Evolutionary conservation across 2,888 invertebrate genomes (phyloP).

Genomic region (Cactoblastis cactorum): DNA sequence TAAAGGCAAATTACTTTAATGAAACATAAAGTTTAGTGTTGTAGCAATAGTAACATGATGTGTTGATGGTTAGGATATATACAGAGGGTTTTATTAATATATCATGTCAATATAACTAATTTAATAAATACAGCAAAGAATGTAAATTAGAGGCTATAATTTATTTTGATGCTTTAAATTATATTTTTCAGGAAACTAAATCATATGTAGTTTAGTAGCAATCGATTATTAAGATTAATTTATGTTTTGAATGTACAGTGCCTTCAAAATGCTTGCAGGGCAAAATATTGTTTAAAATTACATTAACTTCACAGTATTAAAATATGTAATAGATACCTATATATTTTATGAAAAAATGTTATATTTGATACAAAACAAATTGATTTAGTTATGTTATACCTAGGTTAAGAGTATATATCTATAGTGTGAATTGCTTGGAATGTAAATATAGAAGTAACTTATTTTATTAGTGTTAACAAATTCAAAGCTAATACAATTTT

Average conservation of each 20-base stretch:
- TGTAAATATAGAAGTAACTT: background rate
- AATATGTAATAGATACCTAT: constrained; percentile 15
- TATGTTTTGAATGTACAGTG: constrained; percentile 34
- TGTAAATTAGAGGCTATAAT: constrained; percentile 26
- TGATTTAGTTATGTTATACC: constrained; percentile 8
- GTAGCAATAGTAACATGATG: too few relatives aligned
- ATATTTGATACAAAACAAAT: constrained; percentile 47
- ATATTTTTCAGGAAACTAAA: too few relatives aligned
- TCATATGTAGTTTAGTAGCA: too few relatives aligned
- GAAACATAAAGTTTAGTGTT: too few relatives aligned
- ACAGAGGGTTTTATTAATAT: too few relatives aligned
- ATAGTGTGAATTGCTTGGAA: background rate
- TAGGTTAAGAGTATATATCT: background rate
- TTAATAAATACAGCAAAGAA: too few relatives aligned
- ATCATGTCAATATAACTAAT: too few relatives aligned
- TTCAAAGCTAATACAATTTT: too few relatives aligned
- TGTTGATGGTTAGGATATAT: too few relatives aligned
- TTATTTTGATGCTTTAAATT: background rate
- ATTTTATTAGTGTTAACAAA: background rate
- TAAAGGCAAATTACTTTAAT: too few relatives aligned
- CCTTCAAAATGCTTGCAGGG: constrained; percentile 36
- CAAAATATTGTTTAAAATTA: constrained; percentile 28
- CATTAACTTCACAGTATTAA: constrained; percentile 15
- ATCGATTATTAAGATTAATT: background rate
- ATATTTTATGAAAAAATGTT: constrained; percentile 36